A percentile compares a stretch with the other conserved stretches of the same genome.
These are phyloP conservation scores for Acanthoscelides obtectus DNA, from an alignment of 2,888 invertebrate genomes.

Conservation along the genomic window DNA sequence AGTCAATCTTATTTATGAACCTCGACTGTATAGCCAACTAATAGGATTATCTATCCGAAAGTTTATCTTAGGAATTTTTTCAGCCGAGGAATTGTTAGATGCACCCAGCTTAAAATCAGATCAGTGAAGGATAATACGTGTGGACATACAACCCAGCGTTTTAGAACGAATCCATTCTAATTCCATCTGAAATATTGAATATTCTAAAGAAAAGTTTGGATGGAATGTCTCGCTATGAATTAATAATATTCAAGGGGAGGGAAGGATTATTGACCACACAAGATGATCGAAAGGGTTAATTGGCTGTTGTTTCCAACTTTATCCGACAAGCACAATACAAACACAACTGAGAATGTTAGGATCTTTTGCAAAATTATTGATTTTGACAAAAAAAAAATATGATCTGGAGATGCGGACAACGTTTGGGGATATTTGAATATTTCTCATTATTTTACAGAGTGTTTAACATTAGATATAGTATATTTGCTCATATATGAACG, in stretches of 20 bases:
- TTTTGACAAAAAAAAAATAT: too few species aligned
- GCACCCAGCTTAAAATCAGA: background rate
- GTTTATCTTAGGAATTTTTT: background rate
- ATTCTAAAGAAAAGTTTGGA: background rate
- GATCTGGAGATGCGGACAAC: too few species aligned
- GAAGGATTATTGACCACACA: background rate
- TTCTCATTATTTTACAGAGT: too few species aligned
- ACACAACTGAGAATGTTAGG: too few species aligned
- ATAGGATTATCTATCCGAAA: background rate
- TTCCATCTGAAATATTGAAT: background rate
- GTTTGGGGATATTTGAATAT: too few species aligned
- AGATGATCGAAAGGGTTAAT: background rate
- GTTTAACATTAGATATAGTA: too few species aligned
- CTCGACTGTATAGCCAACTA: background rate
- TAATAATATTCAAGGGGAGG: background rate
- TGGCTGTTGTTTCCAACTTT: background rate
- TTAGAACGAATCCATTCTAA: background rate
- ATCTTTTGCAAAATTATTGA: too few species aligned
- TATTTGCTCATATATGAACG: too few species aligned
- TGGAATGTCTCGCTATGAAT: background rate
- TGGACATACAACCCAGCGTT: background rate
- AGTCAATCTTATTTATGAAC: background rate
- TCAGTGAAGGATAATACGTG: background rate
- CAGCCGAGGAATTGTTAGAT: background rate
- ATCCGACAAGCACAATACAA: too few species aligned